Percentiles rank a stretch among this genome's conserved stretches.
phyloP scores from a whole-genome alignment of 2,888 invertebrate genomes.

The Lasioglossum zephyrum region DNA sequence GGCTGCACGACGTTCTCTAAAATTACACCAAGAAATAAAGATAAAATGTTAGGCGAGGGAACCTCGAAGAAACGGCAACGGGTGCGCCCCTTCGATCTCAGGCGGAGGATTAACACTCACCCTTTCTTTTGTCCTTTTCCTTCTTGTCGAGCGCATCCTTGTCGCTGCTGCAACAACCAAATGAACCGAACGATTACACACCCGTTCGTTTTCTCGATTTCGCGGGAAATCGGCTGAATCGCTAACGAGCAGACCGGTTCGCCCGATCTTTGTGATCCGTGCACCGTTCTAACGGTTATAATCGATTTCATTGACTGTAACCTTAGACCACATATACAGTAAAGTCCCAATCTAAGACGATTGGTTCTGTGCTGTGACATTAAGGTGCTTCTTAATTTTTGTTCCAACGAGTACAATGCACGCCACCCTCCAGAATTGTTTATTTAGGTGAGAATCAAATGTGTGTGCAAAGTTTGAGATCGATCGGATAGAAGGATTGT shows the following conservation, averaged over 20 bases:
- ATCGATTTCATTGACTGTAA: too few relatives aligned
- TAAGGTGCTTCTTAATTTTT: too few relatives aligned
- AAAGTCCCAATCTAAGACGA: too few relatives aligned
- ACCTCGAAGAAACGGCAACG: not conserved
- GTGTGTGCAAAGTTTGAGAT: too few relatives aligned
- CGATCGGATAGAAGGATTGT: too few relatives aligned
- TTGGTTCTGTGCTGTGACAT: too few relatives aligned
- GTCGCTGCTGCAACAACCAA: slow-evolving; percentile 76
- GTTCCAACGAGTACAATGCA: too few relatives aligned
- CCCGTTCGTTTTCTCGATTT: too few relatives aligned
- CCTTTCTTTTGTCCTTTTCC: slow-evolving; percentile 83
- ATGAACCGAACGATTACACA: slow-evolving; percentile 8
- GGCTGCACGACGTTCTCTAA: slow-evolving; percentile 88
- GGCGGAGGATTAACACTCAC: slow-evolving; percentile 60
- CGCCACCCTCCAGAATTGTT: too few relatives aligned
- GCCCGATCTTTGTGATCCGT: not conserved
- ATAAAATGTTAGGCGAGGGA: slow-evolving; percentile 17
- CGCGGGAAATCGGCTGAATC: not conserved
- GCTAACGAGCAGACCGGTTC: not conserved
- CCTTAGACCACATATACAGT: too few relatives aligned
- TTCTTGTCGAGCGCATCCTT: slow-evolving; percentile 80
- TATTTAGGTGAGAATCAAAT: too few relatives aligned
- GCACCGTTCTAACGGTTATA: not conserved
- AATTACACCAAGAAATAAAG: slow-evolving; percentile 51
- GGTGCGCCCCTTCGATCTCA: not conserved